These are phyloP conservation scores for Thereva nobilitata DNA, from an alignment of 2,888 invertebrate genomes.

Conservation along the genomic window DNA sequence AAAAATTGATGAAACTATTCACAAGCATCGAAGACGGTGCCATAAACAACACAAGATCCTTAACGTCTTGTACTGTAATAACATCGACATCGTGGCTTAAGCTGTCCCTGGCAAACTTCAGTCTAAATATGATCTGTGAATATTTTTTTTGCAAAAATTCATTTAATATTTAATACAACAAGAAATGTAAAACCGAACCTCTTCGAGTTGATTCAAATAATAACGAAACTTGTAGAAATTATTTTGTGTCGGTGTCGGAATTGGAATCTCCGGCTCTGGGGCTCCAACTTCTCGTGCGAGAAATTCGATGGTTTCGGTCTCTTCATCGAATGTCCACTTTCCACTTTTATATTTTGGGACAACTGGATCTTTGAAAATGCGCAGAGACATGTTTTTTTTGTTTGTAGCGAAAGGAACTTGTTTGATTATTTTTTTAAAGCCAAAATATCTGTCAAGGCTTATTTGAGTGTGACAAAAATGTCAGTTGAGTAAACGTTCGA, in stretches of 20 bases:
- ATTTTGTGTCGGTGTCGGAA: slow-evolving; percentile 36
- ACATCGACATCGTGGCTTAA: slow-evolving; percentile 49
- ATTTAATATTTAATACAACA: background rate
- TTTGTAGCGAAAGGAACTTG: background rate
- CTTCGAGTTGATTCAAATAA: slow-evolving; percentile 51
- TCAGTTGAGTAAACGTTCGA: no score
- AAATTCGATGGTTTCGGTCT: slow-evolving; percentile 46
- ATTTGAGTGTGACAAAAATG: no score
- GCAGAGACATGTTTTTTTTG: slow-evolving; percentile 28
- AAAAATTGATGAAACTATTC: slow-evolving; percentile 49
- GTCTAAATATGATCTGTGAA: slow-evolving; percentile 35
- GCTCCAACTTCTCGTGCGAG: slow-evolving; percentile 43
- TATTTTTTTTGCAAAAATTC: slow-evolving; percentile 9
- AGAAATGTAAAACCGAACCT: slow-evolving; percentile 40
- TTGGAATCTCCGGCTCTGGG: slow-evolving; percentile 35
- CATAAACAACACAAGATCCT: slow-evolving; percentile 52
- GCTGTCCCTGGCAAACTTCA: slow-evolving; percentile 46
- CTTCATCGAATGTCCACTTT: slow-evolving; percentile 51
- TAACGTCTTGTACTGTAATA: slow-evolving; percentile 52
- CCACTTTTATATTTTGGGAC: slow-evolving; percentile 51
- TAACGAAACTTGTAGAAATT: slow-evolving; percentile 50
- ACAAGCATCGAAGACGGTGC: slow-evolving; percentile 49
- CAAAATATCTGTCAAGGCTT: no score
- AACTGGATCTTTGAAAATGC: slow-evolving; percentile 48
- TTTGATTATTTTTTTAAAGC: no score